Evolutionary conservation across 2,797 vertebrate species (phyloP).

Genomic region (Harpagifer antarcticus): DNA sequence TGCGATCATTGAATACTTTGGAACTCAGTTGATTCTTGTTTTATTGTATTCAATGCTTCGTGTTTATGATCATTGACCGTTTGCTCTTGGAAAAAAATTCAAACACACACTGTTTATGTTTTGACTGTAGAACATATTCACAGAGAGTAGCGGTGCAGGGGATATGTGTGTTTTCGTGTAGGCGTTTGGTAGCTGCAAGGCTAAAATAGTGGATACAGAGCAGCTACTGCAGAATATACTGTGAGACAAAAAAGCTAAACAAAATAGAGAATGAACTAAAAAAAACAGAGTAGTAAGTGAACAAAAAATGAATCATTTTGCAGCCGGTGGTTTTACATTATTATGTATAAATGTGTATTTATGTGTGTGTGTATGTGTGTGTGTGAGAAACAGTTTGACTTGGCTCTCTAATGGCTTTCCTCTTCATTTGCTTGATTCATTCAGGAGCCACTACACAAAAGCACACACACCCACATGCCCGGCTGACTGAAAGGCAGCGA

Average conservation of each 20-base stretch:
- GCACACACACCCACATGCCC: constrained; percentile 70
- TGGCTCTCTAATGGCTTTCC: constrained; percentile 72
- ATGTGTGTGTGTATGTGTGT: constrained; percentile 11
- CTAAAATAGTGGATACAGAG: constrained; percentile 5
- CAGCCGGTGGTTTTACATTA: constrained; percentile 6
- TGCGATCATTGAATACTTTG: not conserved
- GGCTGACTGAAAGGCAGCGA: constrained; percentile 79
- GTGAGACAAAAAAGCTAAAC: not conserved
- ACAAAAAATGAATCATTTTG: constrained; percentile 24
- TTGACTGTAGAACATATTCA: constrained; percentile 17
- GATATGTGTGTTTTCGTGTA: constrained; percentile 30
- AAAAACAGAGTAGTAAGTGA: constrained; percentile 23
- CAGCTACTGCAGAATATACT: constrained; percentile 20
- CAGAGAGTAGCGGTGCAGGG: constrained; percentile 1
- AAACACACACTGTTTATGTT: not conserved
- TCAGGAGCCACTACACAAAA: constrained; percentile 73
- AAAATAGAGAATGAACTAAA: not conserved
- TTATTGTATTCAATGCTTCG: not conserved
- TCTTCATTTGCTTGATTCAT: constrained; percentile 82
- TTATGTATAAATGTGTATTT: constrained; percentile 7
- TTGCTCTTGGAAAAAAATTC: not conserved
- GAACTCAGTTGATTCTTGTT: not conserved
- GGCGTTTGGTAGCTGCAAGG: constrained; percentile 23
- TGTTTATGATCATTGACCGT: constrained; percentile 6
- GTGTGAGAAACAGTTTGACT: constrained; percentile 41